phyloP scores from a whole-genome alignment of 2,888 invertebrate genomes.

The Coremacera marginata region DNA sequence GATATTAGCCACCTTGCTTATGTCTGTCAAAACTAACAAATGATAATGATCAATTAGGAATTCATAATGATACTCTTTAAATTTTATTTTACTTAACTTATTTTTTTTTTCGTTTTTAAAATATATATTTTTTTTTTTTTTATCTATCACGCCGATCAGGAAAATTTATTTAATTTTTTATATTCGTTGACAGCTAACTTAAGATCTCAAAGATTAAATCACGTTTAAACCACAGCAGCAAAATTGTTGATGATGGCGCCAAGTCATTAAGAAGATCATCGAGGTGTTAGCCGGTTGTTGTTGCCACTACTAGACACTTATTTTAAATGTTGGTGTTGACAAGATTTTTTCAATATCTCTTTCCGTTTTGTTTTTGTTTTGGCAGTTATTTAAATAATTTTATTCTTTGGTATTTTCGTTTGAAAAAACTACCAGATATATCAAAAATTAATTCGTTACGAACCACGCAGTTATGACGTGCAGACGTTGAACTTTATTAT shows the following conservation, averaged over 20 bases:
- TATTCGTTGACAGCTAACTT: slow-evolving; percentile 54
- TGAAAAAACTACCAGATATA: too few species aligned
- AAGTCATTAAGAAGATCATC: neutral
- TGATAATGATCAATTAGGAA: slow-evolving; percentile 62
- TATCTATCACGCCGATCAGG: slow-evolving; percentile 28
- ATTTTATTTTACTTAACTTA: slow-evolving; percentile 3
- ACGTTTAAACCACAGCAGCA: neutral
- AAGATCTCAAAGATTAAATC: slow-evolving; percentile 6
- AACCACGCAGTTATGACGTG: too few species aligned
- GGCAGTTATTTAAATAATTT: too few species aligned
- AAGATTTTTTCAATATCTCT: too few species aligned
- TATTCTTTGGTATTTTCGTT: too few species aligned
- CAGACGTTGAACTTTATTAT: too few species aligned
- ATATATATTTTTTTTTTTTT: neutral
- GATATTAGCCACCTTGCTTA: slow-evolving; percentile 43
- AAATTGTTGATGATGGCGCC: neutral
- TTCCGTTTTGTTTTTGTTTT: too few species aligned
- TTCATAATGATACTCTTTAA: slow-evolving; percentile 51
- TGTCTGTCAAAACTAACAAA: slow-evolving; percentile 48
- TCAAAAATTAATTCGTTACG: too few species aligned
- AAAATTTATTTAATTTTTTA: slow-evolving; percentile 61
- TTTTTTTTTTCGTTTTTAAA: neutral
- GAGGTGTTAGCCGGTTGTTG: too few species aligned
- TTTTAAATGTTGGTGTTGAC: too few species aligned
- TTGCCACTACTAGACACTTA: too few species aligned